Conservation (phyloP, 1,140 invertebrate species). For the Pemphigus obesinymphae region DNA sequence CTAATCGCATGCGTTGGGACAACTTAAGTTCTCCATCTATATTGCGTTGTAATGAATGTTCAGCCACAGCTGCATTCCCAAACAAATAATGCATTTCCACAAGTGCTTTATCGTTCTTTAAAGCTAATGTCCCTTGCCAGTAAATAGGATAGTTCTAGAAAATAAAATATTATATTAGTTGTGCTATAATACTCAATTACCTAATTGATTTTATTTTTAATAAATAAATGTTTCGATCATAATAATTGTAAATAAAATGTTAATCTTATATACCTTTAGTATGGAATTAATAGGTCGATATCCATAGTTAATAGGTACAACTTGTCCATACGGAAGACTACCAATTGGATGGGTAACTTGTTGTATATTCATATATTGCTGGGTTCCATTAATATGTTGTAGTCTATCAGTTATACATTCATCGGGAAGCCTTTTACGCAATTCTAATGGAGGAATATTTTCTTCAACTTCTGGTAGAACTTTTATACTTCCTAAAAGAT, state of each 20-base stretch:
- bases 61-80: slow-evolving; percentile 81
- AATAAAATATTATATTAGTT: neutral
- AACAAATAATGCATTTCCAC: slow-evolving; percentile 98
- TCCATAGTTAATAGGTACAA: slow-evolving; percentile 11
- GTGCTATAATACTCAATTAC: neutral
- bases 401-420: slow-evolving; percentile 3
- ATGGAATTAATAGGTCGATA: slow-evolving; percentile 11
- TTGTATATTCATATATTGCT: neutral
- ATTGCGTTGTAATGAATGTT: slow-evolving; percentile 73
- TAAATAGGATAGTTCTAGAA: slow-evolving; percentile 82
- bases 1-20: slow-evolving; percentile 92
- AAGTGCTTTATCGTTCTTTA: slow-evolving; percentile 93
- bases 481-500: slow-evolving; percentile 6
- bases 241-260: no score
- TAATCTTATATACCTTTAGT: neutral
- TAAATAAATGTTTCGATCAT: neutral
- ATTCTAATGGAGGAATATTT: slow-evolving; percentile 22
- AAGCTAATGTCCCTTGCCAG: slow-evolving; percentile 90
- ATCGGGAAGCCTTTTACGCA: slow-evolving; percentile 22
- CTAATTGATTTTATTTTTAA: neutral
- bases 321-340: slow-evolving; percentile 23
- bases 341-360: slow-evolving; percentile 13
- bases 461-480: slow-evolving; percentile 12
- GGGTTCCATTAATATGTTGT: neutral
- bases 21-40: slow-evolving; percentile 79